These are phyloP conservation scores for Antechinus flavipes DNA, from an alignment of 2,113 vertebrate genomes.

Conservation along the genomic window DNA sequence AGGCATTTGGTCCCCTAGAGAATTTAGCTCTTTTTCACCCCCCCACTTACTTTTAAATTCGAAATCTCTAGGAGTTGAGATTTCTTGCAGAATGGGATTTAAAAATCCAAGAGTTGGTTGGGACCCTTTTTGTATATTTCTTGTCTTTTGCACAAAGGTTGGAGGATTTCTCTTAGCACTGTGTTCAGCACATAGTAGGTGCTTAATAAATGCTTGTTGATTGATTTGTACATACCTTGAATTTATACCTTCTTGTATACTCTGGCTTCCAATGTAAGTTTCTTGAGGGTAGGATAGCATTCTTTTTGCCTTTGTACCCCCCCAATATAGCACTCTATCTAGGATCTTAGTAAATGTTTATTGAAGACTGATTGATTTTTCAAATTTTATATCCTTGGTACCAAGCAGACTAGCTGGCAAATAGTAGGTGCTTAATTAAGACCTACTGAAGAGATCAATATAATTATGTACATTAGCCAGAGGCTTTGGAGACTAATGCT, in stretches of 20 bases:
- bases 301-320: not conserved
- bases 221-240: not conserved
- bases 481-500: not conserved
- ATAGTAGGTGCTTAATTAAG: not conserved
- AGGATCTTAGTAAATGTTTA: not conserved
- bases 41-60: not conserved
- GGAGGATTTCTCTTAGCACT: not conserved
- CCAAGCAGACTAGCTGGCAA: not conserved
- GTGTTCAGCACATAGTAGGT: fast-evolving
- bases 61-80: not conserved
- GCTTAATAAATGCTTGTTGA: not conserved
- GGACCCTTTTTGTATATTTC: not conserved
- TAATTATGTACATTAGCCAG: not conserved
- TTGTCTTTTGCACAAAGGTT: not conserved
- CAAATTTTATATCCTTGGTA: not conserved
- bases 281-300: not conserved
- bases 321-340: not conserved
- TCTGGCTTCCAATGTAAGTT: not conserved
- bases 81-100: not conserved
- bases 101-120: not conserved
- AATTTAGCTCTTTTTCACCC: not conserved
- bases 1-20: not conserved
- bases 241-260: not conserved
- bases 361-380: not conserved
- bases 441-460: not conserved